A percentile compares a stretch with the other conserved stretches of the same genome.
phyloP scores from a whole-genome alignment of 2,113 vertebrate species.

The Gasterosteus aculeatus region DNA sequence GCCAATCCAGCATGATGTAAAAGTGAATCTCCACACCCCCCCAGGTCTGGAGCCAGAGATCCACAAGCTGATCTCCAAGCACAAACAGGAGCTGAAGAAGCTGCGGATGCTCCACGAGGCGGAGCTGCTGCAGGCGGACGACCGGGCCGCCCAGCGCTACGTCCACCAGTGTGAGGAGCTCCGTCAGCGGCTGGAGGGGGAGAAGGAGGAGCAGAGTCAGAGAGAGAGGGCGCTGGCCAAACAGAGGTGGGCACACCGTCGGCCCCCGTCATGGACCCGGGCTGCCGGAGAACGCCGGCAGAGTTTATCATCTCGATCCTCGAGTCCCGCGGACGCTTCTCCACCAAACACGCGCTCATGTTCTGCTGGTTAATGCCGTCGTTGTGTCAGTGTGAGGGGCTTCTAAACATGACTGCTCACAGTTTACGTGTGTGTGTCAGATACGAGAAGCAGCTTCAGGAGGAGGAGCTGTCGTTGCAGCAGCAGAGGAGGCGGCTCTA shows the following conservation, averaged over 20 bases:
- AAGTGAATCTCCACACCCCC: neutral
- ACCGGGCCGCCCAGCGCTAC: constrained; percentile 85
- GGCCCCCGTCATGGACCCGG: neutral
- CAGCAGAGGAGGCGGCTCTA: constrained; percentile 90
- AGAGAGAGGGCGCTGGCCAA: constrained; percentile 86
- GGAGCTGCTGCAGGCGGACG: constrained; percentile 87
- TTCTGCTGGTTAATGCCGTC: no score
- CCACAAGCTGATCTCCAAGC: constrained; percentile 92
- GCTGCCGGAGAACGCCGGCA: no score
- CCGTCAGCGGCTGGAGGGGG: constrained; percentile 84
- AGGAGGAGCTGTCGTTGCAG: constrained; percentile 89
- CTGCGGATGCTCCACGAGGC: constrained; percentile 89
- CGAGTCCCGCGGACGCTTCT: no score
- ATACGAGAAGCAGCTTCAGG: constrained; percentile 91
- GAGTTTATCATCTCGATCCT: neutral
- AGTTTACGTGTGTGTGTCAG: constrained; percentile 67
- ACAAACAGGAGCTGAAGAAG: constrained; percentile 90
- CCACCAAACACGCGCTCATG: no score
- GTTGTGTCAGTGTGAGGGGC: no score
- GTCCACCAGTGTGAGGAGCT: constrained; percentile 86
- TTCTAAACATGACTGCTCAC: no score
- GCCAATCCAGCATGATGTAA: neutral
- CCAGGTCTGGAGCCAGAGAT: constrained; percentile 95
- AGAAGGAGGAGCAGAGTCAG: constrained; percentile 87
- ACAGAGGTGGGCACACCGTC: constrained; percentile 78